These are phyloP conservation scores for Egretta garzetta DNA, from an alignment of 2,113 vertebrate genomes.

Conservation along the genomic window DNA sequence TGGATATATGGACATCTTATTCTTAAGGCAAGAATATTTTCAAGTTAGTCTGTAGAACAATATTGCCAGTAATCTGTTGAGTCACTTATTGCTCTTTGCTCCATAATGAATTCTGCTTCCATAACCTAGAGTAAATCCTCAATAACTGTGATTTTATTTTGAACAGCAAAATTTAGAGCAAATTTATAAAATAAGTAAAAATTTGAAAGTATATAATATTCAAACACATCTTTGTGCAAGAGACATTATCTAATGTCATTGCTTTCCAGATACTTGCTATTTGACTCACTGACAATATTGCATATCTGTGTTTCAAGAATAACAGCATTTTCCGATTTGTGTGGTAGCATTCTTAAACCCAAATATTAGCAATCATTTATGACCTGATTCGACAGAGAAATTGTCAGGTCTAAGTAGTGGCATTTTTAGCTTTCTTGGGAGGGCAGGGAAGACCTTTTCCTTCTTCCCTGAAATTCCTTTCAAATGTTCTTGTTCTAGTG, in stretches of 20 bases:
- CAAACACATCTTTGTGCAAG: not conserved
- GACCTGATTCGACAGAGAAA: not conserved
- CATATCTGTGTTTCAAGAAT: not conserved
- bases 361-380: not conserved
- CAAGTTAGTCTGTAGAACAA: not conserved
- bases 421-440: not conserved
- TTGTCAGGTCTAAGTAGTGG: not conserved
- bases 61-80: not conserved
- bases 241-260: not conserved
- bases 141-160: not conserved
- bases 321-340: not conserved
- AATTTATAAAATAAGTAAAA: not conserved
- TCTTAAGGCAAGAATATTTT: not conserved
- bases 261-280: not conserved
- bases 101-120: not conserved
- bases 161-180: not conserved
- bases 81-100: not conserved
- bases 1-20: not conserved
- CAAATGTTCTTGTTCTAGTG: not conserved
- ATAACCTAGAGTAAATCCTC: not conserved
- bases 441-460: not conserved
- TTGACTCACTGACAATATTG: not conserved
- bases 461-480: not conserved
- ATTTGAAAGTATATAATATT: not conserved
- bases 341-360: not conserved